phyloP scores from a whole-genome alignment of 2,888 invertebrate genomes.

The Galeruca laticollis region DNA sequence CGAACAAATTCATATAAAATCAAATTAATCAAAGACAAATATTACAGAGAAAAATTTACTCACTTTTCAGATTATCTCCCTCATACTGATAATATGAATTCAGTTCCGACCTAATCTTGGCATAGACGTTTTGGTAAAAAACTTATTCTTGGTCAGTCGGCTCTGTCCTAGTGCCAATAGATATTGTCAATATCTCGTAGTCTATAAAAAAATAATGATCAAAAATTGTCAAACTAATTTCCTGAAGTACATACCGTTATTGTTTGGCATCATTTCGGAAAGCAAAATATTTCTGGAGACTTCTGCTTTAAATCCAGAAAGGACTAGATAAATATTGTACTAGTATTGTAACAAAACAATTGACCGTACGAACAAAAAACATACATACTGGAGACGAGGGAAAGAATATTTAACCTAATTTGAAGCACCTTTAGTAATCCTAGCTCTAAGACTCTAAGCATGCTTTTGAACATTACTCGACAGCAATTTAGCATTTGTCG shows the following conservation, averaged over 20 bases:
- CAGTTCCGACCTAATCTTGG: constrained; percentile 8
- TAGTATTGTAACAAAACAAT: too few relatives aligned
- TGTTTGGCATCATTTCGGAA: not conserved
- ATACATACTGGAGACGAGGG: too few relatives aligned
- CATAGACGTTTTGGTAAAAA: not conserved
- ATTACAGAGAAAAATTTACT: constrained; percentile 3
- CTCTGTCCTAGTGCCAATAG: not conserved
- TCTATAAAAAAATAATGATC: constrained; percentile 8
- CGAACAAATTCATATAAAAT: not conserved
- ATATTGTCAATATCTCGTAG: not conserved
- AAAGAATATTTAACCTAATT: too few relatives aligned
- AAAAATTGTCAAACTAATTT: constrained; percentile 8
- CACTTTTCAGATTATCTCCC: not conserved
- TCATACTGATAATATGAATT: not conserved
- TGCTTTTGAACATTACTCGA: too few relatives aligned
- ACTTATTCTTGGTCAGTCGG: not conserved
- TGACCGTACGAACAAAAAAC: too few relatives aligned
- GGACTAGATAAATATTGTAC: too few relatives aligned
- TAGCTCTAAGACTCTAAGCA: too few relatives aligned
- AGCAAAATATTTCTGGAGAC: not conserved
- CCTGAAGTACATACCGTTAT: not conserved
- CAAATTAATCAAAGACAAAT: not conserved
- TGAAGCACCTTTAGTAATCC: too few relatives aligned
- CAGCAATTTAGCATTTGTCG: too few relatives aligned
- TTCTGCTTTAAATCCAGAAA: not conserved